Base-by-base conservation (phyloP, 2,888 invertebrate species). In the Lepidocyrtinus sp. region DNA sequence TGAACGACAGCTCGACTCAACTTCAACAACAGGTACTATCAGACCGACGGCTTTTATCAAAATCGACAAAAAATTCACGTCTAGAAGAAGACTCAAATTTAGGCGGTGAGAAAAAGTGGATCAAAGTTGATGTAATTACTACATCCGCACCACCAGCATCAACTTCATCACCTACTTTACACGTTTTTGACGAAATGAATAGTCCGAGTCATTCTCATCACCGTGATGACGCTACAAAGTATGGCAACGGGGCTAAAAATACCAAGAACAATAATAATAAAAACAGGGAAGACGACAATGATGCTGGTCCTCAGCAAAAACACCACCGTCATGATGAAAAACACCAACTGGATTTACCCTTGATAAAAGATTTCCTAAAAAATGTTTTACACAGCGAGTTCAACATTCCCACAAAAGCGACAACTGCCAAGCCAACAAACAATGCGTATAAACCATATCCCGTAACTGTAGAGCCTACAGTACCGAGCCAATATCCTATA, bases 81-180 rank as follows among this genome's bases (percentile, higher is more conserved):
- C 62, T 50, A 67, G 78, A 78, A 27, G 75, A 72, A 55, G 68
- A 45, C 22, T 36, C 36, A 36, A 36, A 36, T 36, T 36, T 36
- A 36, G 62, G 59, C 9, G 68, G 67, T 61, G 76, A 81, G 59
- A 27, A 78, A 83, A 86, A 86, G 85, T 86, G 86, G 86, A 86
- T 85, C 86, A 86, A 85, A 86, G 85, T 86, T 84, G 84, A 85
- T 83, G 84, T 85, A 79, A 84, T 86, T 83, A 85, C 85, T 45
- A 76, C 78, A 19, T 65, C 77, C 55, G 55, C 72, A 17, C 22
- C 64, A 46, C 72, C 72, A 61, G 65, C 76, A 70, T 77, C 82
- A 79, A 76, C 81, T 76, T 70, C 77, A 36, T 67, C 77, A 21
- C 84, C 84, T 82, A 82, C 84, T 82, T 83, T 75, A 64, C 75